Base-by-base conservation (phyloP, 1,140 invertebrate species). In the Glomeris maerens region DNA sequence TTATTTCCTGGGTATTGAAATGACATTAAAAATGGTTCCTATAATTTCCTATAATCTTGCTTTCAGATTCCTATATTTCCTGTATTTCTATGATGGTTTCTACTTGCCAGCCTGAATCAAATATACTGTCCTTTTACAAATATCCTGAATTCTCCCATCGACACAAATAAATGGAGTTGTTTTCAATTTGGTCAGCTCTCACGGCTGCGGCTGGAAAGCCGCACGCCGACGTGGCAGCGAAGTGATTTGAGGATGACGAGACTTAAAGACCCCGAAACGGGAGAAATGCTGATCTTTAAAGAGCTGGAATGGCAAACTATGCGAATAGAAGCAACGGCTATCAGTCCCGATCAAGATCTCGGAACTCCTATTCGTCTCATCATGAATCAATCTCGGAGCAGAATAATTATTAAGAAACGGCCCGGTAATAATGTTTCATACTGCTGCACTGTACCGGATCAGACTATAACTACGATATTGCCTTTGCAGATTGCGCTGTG, bases 251-350 rank as follows among this genome's bases (percentile, higher is more conserved):
- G 84, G 62, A 75, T 83, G 63, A 95, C 92, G 28, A 76, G 92
- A 59, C 74, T 98, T 41, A 92, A 94, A 70, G 91, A 95, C 64
- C 73, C 80, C 5, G 77, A 81, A 44, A 78, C 80, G 57, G 87
- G 86, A 27, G 85, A 95, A 60, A 72, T 97, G 52, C 72, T 99
- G 46, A 84, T 98, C 62, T 99, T 98, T 69, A 98, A 98, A 75
- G 91, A 96, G 71, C 69, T 98, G 42, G 83, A 90, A 62, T 98
- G 94, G 94, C 91, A 97, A 70, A 93, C 87, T 42, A 78, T 94
- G 26, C 74, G 89, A 57, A 85, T 98, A 64, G 92, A 97, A 70
- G 92, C 92, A 1, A 83, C 78, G 61, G 86, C 86, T 45, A 83
- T 80, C 28, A 45, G 57, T 41, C 78, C 79, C 59, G 83, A 83